Base-by-base conservation (phyloP, 2,797 vertebrate species). In the Todus mexicanus region DNA sequence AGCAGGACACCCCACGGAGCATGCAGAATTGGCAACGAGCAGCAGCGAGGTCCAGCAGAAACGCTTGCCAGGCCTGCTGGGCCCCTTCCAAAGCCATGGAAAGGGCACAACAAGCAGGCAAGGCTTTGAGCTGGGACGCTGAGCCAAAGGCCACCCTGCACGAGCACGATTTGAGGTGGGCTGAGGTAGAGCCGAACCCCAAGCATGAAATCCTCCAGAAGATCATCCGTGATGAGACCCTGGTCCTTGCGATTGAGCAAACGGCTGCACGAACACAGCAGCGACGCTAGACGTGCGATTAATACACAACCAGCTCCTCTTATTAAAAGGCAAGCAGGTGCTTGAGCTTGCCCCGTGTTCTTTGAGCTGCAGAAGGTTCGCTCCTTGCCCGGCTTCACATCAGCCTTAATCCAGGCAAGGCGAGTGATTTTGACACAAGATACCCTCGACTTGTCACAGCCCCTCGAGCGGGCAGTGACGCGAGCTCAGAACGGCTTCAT, bases 21-120 rank as follows among this genome's bases (percentile, higher is more conserved):
- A 85, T 25, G 87, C 84, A 88, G 51, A 89, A 95, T 93, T 51
- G 18, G 48, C 74, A 92, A 96, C 87, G 29, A 93, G 91, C 79
- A 80, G 87, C 84, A 89, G 56, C 0, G 0, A 92, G 37, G 87
- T 85, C 91, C 87, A 85, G 91, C 91, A 85, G 56, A 42, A 92
- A 45, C 1, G 11, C 69, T 29, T 93, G 93, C 94, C 95, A 96
- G 93, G 43, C 37, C 57, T 43, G 82, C 91, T 92, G 94, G 87
- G 90, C 29, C 26, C 61, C 57, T 87, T 95, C 95, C 95, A 95
- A 85, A 95, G 91, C 84, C 93, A 95, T 91, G 87, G 82, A 95
- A 89, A 92, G 69, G 82, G 84, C 89, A 89, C 84, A 92, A 81
- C 15, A 43, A 87, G 77, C 8, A 2, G 72, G 80, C 29, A 43